These are phyloP conservation scores for Zosterops lateralis DNA, from an alignment of 2,113 vertebrate species.

Conservation along the genomic window DNA sequence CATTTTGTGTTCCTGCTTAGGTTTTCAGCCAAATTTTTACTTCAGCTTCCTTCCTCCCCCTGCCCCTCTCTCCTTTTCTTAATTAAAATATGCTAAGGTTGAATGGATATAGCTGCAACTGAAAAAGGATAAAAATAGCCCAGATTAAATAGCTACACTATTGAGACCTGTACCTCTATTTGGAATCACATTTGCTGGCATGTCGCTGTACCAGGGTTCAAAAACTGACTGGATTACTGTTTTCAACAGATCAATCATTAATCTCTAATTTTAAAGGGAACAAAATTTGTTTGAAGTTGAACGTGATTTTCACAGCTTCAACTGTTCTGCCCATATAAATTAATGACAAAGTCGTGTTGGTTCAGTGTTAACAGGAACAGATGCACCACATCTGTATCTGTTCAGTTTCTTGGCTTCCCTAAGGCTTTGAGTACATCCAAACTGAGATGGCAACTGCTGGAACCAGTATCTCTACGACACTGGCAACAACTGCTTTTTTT, in stretches of 20 bases:
- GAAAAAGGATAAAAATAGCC: not conserved
- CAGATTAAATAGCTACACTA: not conserved
- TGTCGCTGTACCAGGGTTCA: not conserved
- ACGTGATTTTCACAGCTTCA: not conserved
- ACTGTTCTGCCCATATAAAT: not conserved
- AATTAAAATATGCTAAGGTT: not conserved
- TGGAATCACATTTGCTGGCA: not conserved
- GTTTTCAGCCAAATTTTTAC: not conserved
- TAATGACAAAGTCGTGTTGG: accelerated
- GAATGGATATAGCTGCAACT: not conserved
- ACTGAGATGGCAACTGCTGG: not conserved
- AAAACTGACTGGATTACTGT: not conserved
- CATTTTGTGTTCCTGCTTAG: not conserved
- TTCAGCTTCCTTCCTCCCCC: not conserved
- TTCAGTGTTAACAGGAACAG: not conserved
- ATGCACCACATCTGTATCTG: not conserved
- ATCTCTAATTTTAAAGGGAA: not conserved
- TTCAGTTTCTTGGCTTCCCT: not conserved
- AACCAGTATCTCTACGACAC: not conserved
- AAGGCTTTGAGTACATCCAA: not conserved
- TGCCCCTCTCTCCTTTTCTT: not conserved
- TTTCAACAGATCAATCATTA: not conserved
- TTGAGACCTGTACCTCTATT: not conserved
- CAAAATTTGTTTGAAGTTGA: not conserved
- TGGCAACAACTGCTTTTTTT: not conserved